A percentile compares a stretch with the other conserved stretches of the same genome.
Evolutionary conservation across 1,140 invertebrate species (phyloP).

Genomic region (Pectinophora gossypiella): DNA sequence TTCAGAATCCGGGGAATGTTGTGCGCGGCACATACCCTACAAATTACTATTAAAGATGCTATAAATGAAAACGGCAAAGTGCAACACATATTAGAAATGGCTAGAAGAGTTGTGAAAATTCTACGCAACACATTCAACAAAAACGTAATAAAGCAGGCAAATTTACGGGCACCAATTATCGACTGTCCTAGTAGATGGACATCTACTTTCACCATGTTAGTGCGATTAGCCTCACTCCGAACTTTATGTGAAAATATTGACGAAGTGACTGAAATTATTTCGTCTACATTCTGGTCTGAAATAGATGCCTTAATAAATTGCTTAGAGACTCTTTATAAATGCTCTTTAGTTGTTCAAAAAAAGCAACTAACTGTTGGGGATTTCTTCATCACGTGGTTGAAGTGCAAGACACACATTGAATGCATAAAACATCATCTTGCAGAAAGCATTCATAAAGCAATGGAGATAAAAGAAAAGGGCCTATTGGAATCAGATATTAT

Average conservation of each 20-base stretch:
- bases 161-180: background rate
- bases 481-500: conserved; percentile 1
- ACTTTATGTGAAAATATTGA: background rate
- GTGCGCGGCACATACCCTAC: conserved; percentile 4
- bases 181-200: conserved; percentile 6
- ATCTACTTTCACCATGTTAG: background rate
- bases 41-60: conserved; percentile 1
- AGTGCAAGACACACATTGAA: background rate
- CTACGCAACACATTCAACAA: conserved; percentile 2
- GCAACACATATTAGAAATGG: background rate
- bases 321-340: conserved; percentile 3
- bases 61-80: background rate
- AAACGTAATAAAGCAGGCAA: conserved; percentile 1
- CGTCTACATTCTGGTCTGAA: conserved; percentile 3
- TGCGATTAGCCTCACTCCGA: background rate
- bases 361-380: conserved; percentile 5
- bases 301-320: conserved; percentile 2
- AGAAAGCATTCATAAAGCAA: background rate
- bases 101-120: conserved; percentile 47
- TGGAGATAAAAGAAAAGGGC: background rate
- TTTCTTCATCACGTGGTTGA: conserved; percentile 2
- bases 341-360: conserved; percentile 1
- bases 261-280: background rate
- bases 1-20: conserved; percentile 5
- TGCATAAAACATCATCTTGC: background rate